phyloP scores from a whole-genome alignment of 2,888 invertebrate genomes.

The Metacarcinus magister region DNA sequence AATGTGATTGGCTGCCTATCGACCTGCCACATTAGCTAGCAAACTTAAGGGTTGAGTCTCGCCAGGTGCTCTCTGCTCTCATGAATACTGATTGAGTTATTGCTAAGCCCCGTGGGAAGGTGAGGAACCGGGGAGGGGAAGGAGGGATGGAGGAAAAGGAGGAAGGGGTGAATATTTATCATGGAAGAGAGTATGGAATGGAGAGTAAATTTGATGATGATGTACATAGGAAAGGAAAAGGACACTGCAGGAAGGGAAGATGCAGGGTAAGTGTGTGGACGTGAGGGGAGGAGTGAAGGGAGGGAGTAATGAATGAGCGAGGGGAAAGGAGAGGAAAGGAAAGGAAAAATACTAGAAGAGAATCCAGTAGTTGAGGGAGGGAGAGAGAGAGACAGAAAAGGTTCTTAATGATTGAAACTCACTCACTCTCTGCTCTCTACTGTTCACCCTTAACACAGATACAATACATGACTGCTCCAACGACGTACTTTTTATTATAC shows the following conservation, averaged over 20 bases:
- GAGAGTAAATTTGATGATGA: not conserved
- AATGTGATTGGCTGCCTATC: not conserved
- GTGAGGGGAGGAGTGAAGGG: not conserved
- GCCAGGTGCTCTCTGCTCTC: not conserved
- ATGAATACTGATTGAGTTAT: not conserved
- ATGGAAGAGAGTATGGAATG: not conserved
- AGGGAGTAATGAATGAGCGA: not conserved
- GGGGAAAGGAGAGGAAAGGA: not conserved
- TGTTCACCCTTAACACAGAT: not conserved
- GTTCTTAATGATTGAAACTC: not conserved
- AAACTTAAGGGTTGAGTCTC: not conserved
- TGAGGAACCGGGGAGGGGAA: not conserved
- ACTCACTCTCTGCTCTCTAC: not conserved
- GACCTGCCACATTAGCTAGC: not conserved
- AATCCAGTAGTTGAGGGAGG: not conserved
- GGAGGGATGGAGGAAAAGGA: not conserved
- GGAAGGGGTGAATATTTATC: not conserved
- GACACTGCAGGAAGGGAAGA: not conserved
- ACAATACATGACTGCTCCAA: not conserved
- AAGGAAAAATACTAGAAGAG: not conserved
- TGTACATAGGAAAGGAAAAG: not conserved
- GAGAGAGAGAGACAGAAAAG: not conserved
- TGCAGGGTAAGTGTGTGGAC: not conserved
- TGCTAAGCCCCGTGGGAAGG: not conserved
- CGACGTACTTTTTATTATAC: not conserved